These are phyloP conservation scores for Sciaenops ocellatus DNA, from an alignment of 2,797 vertebrate species.

Conservation along the genomic window DNA sequence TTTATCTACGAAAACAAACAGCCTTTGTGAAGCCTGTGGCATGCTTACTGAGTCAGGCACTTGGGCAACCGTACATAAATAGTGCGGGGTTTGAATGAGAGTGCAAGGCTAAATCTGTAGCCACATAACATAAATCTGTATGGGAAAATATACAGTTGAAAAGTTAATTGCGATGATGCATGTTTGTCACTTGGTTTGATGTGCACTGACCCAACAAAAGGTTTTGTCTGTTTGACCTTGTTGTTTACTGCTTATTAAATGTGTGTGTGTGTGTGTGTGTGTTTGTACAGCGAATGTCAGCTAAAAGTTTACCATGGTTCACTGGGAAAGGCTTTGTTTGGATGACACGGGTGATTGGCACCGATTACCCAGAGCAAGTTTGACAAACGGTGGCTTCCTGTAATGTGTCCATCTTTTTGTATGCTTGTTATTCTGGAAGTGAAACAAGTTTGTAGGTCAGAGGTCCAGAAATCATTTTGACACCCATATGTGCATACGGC, in stretches of 20 bases:
- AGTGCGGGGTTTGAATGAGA: background rate
- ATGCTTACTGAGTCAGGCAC: constrained; percentile 9
- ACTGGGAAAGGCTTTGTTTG: constrained; percentile 39
- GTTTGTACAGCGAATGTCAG: background rate
- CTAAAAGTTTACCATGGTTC: constrained; percentile 18
- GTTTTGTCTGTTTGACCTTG: constrained; percentile 48
- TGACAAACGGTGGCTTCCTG: constrained; percentile 26
- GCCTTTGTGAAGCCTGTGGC: constrained; percentile 48
- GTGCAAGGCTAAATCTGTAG: background rate
- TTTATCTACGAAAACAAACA: constrained; percentile 55
- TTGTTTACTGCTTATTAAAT: constrained; percentile 58
- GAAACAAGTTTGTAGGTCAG: constrained; percentile 48
- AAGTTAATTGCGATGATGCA: constrained; percentile 44
- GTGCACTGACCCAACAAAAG: constrained; percentile 50
- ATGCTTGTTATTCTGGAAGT: constrained; percentile 10
- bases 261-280: constrained; percentile 43
- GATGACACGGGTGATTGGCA: constrained; percentile 31
- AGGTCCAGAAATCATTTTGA: constrained; percentile 29
- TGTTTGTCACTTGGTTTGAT: constrained; percentile 32
- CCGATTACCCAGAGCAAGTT: background rate
- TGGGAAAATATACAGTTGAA: constrained; percentile 50
- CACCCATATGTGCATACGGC: constrained; percentile 9
- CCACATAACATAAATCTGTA: background rate
- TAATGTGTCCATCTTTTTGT: constrained; percentile 20
- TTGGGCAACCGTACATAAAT: constrained; percentile 28